A percentile compares a stretch with the other conserved stretches of the same genome.
These are phyloP conservation scores for Euphydryas editha DNA, from an alignment of 2,888 invertebrate genomes.

Conservation along the genomic window DNA sequence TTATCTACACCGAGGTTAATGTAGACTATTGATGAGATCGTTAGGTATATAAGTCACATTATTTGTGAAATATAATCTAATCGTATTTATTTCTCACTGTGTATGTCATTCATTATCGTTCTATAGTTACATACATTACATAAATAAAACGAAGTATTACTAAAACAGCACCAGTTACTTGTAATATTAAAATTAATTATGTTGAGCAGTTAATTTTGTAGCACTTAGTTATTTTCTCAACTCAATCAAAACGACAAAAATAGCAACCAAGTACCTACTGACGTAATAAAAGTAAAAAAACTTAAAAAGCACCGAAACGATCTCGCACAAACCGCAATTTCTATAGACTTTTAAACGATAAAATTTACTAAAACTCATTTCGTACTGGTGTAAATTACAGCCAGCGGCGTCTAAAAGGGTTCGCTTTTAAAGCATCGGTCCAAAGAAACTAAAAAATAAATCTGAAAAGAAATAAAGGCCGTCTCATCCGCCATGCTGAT, in stretches of 20 bases:
- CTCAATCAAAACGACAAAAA: slow-evolving; percentile 41
- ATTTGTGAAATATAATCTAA: no score
- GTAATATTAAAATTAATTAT: slow-evolving; percentile 29
- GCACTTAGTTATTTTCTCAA: slow-evolving; percentile 37
- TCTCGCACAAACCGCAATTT: slow-evolving; percentile 46
- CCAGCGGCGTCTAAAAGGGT: slow-evolving; percentile 67
- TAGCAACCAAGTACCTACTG: slow-evolving; percentile 41
- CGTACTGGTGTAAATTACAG: slow-evolving; percentile 76
- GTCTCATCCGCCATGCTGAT: slow-evolving; percentile 77
- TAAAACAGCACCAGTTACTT: background rate
- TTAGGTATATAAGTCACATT: no score
- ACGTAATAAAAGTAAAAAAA: slow-evolving; percentile 43
- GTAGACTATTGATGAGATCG: no score
- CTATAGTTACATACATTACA: background rate
- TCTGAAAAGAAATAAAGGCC: slow-evolving; percentile 64
- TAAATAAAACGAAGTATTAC: background rate
- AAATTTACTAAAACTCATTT: slow-evolving; percentile 57
- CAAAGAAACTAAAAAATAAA: slow-evolving; percentile 63
- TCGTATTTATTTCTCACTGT: no score
- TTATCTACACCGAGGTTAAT: no score
- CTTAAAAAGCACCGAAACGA: slow-evolving; percentile 45
- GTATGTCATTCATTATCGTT: no score
- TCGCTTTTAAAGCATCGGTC: slow-evolving; percentile 71
- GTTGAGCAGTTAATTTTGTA: slow-evolving; percentile 39
- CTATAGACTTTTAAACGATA: slow-evolving; percentile 50